Evolutionary conservation across 1,140 invertebrate genomes (phyloP).

Genomic region (Zaprionus davidi): DNA sequence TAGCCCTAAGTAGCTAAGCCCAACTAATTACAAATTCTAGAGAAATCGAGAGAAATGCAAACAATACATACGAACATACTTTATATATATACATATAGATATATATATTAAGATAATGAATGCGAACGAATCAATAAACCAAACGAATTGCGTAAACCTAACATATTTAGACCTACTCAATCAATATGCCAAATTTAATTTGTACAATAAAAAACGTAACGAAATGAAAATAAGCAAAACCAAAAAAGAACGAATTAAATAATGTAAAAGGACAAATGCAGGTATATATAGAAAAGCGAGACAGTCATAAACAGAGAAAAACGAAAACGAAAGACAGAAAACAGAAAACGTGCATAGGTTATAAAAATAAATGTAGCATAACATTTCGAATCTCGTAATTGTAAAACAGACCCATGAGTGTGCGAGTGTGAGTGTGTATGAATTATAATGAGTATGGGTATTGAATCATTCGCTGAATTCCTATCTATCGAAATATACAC

Average conservation of each 20-base stretch:
- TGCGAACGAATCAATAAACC: constrained; percentile 50
- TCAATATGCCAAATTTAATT: constrained; percentile 57
- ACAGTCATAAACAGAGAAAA: constrained; percentile 41
- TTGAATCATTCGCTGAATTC: constrained; percentile 5
- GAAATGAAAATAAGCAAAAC: constrained; percentile 10
- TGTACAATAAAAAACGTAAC: constrained; percentile 43
- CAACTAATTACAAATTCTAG: constrained; percentile 57
- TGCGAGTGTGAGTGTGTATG: constrained; percentile 12
- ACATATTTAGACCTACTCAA: constrained; percentile 46
- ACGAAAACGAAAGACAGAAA: constrained; percentile 4
- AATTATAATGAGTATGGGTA: constrained; percentile 2
- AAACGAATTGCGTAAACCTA: constrained; percentile 45
- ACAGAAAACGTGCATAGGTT: constrained; percentile 39
- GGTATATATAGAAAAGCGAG: constrained; percentile 55
- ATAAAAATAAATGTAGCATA: constrained; percentile 58
- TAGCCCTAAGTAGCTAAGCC: constrained; percentile 75
- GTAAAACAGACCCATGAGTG: constrained; percentile 29
- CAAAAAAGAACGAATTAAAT: constrained; percentile 34
- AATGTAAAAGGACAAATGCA: constrained; percentile 75
- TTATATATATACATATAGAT: background rate
- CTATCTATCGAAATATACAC: constrained; percentile 23
- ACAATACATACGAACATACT: background rate
- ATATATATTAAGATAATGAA: constrained; percentile 16
- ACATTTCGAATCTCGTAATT: constrained; percentile 68
- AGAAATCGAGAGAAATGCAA: constrained; percentile 9